Evolutionary conservation across 2,797 vertebrate genomes (phyloP).

Genomic region (Sebastes vulpes): DNA sequence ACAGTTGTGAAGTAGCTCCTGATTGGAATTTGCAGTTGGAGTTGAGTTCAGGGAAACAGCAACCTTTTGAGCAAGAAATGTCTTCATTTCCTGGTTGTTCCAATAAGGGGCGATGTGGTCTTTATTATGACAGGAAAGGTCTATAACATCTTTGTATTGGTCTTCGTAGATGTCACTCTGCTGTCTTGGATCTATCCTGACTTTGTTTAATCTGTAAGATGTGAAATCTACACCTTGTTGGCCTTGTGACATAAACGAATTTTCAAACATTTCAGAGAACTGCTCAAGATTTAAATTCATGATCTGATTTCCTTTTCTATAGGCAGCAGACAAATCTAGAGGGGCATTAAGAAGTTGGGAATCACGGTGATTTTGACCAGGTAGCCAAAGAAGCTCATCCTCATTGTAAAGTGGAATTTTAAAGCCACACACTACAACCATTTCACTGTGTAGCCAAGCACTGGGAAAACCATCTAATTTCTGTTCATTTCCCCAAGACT

Average conservation of each 20-base stretch:
- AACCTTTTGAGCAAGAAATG: conserved; percentile 84
- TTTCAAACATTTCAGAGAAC: conserved; percentile 93
- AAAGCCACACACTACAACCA: conserved; percentile 92
- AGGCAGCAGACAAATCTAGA: conserved; percentile 92
- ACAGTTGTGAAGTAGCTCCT: conserved; percentile 79
- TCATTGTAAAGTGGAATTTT: conserved; percentile 92
- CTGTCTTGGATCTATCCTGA: conserved; percentile 88
- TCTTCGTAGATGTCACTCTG: conserved; percentile 74
- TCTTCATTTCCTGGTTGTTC: conserved; percentile 80
- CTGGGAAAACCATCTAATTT: conserved; percentile 78
- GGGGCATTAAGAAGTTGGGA: conserved; percentile 88
- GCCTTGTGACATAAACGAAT: conserved; percentile 87
- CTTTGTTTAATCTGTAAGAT: conserved; percentile 90
- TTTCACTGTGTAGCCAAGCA: conserved; percentile 86
- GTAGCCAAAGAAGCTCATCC: conserved; percentile 91
- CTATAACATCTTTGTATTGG: conserved; percentile 80
- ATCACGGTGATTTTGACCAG: conserved; percentile 85
- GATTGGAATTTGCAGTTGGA: conserved; percentile 62
- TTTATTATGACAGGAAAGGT: conserved; percentile 85
- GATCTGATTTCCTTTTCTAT: conserved; percentile 90
- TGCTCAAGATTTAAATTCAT: conserved; percentile 93
- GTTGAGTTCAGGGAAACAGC: conserved; percentile 80
- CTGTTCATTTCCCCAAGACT: conserved; percentile 82
- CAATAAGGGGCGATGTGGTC: conserved; percentile 61
- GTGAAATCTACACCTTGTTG: conserved; percentile 90